Percentiles rank a stretch among this genome's conserved stretches.
These are phyloP conservation scores for Corydoras sp. DNA, from an alignment of 2,113 vertebrate genomes.

Conservation along the genomic window DNA sequence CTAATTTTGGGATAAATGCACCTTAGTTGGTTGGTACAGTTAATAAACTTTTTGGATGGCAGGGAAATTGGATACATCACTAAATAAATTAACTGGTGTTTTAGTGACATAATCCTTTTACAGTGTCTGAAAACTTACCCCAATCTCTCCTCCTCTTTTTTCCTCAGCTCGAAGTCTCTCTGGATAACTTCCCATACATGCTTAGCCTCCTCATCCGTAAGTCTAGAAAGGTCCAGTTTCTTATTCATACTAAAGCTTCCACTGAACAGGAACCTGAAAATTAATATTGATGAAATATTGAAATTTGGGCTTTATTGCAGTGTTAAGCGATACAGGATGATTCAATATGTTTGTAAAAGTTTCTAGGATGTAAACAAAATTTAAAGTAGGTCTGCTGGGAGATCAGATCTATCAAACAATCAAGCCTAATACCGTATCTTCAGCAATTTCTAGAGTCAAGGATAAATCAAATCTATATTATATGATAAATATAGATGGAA, in stretches of 20 bases:
- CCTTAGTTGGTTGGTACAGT: too few relatives aligned
- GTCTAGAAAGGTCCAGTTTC: slow-evolving; percentile 86
- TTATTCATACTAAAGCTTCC: slow-evolving; percentile 66
- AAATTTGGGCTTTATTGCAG: too few relatives aligned
- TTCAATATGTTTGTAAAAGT: too few relatives aligned
- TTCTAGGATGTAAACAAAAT: too few relatives aligned
- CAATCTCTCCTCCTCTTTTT: slow-evolving; percentile 82
- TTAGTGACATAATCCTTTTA: too few relatives aligned
- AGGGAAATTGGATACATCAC: too few relatives aligned
- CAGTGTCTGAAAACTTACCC: slow-evolving; percentile 61
- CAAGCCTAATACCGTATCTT: neutral
- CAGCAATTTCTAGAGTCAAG: neutral
- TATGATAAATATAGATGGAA: too few relatives aligned
- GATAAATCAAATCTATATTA: neutral
- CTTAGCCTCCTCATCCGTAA: slow-evolving; percentile 86
- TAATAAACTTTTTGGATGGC: too few relatives aligned
- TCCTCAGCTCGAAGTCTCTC: slow-evolving; percentile 83
- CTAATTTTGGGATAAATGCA: too few relatives aligned
- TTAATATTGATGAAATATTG: neutral
- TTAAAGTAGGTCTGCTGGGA: too few relatives aligned
- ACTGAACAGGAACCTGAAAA: neutral
- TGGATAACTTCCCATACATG: slow-evolving; percentile 90
- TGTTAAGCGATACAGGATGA: too few relatives aligned
- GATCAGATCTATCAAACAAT: too few relatives aligned
- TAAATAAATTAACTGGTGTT: slow-evolving; percentile 1